Conservation (phyloP, 1,140 invertebrate species). For the honey bee (Apis mellifera) region DNA sequence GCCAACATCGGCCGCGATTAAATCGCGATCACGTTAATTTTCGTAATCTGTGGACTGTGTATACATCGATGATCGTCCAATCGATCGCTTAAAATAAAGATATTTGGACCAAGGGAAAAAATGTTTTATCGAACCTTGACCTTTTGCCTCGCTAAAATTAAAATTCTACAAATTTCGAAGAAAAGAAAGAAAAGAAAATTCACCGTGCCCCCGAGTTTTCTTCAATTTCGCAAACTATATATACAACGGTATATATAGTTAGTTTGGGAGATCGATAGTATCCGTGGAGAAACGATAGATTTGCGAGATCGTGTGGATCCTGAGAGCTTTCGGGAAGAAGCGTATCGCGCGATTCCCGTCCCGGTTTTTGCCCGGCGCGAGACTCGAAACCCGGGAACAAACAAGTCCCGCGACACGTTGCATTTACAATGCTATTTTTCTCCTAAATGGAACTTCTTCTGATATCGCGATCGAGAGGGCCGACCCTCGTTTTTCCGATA, state of each 20-base stretch:
- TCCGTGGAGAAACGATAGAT: neutral
- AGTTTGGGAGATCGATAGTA: too few relatives aligned
- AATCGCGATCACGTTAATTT: neutral
- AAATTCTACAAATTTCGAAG: too few relatives aligned
- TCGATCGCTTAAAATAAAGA: too few relatives aligned
- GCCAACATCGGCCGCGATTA: neutral
- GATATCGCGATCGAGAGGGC: constrained; percentile 61
- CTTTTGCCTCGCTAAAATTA: too few relatives aligned
- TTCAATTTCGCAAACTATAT: too few relatives aligned
- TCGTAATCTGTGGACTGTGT: too few relatives aligned
- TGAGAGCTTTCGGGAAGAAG: neutral
- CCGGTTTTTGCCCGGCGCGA: constrained; percentile 37
- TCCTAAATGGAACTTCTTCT: constrained; percentile 61
- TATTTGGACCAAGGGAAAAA: too few relatives aligned
- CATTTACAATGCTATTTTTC: constrained; percentile 62
- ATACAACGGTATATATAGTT: too few relatives aligned
- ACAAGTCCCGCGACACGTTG: constrained; percentile 39
- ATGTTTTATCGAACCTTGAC: too few relatives aligned
- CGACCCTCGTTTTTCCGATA: constrained; percentile 60
- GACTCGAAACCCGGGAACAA: constrained; percentile 50
- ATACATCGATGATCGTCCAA: neutral
- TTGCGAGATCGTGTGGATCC: too few relatives aligned
- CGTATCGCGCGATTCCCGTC: neutral
- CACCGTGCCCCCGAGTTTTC: too few relatives aligned
- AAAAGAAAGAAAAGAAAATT: too few relatives aligned